These are phyloP conservation scores for Hemiprocne comata DNA, from an alignment of 2,113 vertebrate species.

Conservation along the genomic window DNA sequence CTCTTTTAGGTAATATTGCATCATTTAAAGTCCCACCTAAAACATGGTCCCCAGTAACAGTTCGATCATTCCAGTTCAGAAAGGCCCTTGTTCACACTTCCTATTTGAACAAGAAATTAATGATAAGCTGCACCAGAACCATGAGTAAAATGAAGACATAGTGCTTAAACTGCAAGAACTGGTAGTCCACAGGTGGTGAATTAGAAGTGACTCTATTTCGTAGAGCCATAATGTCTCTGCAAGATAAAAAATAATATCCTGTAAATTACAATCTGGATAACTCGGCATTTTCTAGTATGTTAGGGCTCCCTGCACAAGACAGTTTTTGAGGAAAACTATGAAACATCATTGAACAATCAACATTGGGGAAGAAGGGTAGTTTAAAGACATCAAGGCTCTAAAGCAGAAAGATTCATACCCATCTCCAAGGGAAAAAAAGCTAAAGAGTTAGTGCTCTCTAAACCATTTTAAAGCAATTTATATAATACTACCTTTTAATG, in stretches of 20 bases:
- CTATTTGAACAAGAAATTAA: constrained; percentile 95
- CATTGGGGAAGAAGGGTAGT: not conserved
- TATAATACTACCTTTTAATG: constrained; percentile 89
- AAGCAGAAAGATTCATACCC: not conserved
- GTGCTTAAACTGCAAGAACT: constrained; percentile 92
- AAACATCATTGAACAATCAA: not conserved
- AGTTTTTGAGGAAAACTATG: not conserved
- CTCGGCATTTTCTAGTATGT: not conserved
- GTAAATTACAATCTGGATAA: not conserved
- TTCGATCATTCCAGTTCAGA: constrained; percentile 61
- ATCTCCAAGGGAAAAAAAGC: not conserved
- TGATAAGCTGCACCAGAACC: constrained; percentile 90
- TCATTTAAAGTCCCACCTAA: constrained; percentile 66
- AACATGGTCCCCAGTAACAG: constrained; percentile 71
- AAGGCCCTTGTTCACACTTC: constrained; percentile 66
- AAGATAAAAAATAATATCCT: constrained; percentile 52
- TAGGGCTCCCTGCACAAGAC: not conserved
- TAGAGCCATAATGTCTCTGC: constrained; percentile 88
- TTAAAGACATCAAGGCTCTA: not conserved
- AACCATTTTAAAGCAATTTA: not conserved
- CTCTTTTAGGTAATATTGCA: constrained; percentile 69
- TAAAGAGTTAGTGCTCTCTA: not conserved
- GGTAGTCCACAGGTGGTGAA: constrained; percentile 76
- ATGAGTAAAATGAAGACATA: constrained; percentile 89
- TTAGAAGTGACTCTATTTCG: constrained; percentile 81